phyloP scores from a whole-genome alignment of 2,797 vertebrate species.

The Chromobotia macracanthus region DNA sequence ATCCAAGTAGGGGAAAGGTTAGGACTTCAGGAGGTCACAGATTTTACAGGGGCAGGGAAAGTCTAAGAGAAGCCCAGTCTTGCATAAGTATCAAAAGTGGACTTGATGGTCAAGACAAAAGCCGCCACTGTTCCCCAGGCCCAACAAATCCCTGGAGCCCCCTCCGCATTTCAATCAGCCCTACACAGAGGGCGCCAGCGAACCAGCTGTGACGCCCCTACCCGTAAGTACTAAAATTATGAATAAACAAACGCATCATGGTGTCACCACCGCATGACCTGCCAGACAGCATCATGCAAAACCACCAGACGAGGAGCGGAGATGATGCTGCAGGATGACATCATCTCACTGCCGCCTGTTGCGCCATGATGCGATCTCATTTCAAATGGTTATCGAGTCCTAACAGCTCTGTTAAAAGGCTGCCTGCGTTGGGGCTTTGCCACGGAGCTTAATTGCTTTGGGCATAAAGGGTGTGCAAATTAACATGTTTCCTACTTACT shows the following conservation, averaged over 20 bases:
- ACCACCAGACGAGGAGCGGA: neutral
- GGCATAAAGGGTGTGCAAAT: constrained; percentile 72
- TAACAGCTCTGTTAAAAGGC: constrained; percentile 25
- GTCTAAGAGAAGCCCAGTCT: constrained; percentile 63
- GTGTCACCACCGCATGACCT: constrained; percentile 20
- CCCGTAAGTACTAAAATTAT: constrained; percentile 60
- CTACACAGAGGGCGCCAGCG: constrained; percentile 64
- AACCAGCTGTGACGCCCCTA: constrained; percentile 56
- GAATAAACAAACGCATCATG: neutral
- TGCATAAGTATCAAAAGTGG: constrained; percentile 65
- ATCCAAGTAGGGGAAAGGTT: constrained; percentile 26
- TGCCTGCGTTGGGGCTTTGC: constrained; percentile 52
- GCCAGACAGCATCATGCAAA: constrained; percentile 3
- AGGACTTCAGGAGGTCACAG: constrained; percentile 13
- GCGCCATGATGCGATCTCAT: neutral
- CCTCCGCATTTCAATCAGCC: constrained; percentile 78
- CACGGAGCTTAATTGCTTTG: constrained; percentile 31
- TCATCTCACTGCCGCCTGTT: neutral
- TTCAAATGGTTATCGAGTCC: neutral
- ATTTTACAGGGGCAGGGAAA: constrained; percentile 31
- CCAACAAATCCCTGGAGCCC: constrained; percentile 63
- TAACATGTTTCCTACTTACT: constrained; percentile 77
- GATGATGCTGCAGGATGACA: neutral
- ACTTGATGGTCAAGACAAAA: constrained; percentile 64
- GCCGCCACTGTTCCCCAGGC: constrained; percentile 71